phyloP scores from a whole-genome alignment of 2,888 invertebrate genomes.

The Leptinotarsa juncta region DNA sequence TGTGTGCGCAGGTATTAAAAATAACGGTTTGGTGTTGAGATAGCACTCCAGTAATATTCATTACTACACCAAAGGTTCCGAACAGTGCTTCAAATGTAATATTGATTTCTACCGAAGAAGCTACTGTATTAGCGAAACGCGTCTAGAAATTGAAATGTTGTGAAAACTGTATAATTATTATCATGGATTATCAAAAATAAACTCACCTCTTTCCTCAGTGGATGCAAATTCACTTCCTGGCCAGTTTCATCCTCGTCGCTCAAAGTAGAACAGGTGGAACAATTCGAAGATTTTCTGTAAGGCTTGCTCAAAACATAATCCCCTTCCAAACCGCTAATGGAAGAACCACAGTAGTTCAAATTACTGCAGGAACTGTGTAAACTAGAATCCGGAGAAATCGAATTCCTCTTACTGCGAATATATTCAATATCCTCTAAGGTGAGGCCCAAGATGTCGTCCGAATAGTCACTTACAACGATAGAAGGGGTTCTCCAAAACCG shows the following conservation, averaged over 20 bases:
- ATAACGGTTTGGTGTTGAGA: too few species aligned
- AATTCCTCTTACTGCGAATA: constrained; percentile 67
- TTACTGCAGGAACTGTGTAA: constrained; percentile 72
- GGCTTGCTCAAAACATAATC: constrained; percentile 70
- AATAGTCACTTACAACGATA: constrained; percentile 89
- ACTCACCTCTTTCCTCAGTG: constrained; percentile 45
- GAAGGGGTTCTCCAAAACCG: constrained; percentile 84
- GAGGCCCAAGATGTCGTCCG: constrained; percentile 75
- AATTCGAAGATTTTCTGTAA: constrained; percentile 77
- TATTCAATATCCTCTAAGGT: constrained; percentile 73
- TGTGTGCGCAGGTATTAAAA: too few species aligned
- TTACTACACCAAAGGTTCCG: too few species aligned
- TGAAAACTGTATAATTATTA: too few species aligned
- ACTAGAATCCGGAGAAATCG: constrained; percentile 69
- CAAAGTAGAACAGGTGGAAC: constrained; percentile 80
- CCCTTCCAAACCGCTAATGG: constrained; percentile 69
- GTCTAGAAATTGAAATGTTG: too few species aligned
- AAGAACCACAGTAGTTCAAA: constrained; percentile 70
- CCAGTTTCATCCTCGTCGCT: constrained; percentile 78
- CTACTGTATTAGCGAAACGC: too few species aligned
- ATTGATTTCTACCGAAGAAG: too few species aligned
- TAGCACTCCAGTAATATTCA: too few species aligned
- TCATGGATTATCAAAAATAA: constrained; percentile 21
- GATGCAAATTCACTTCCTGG: constrained; percentile 57
- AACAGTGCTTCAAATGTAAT: too few species aligned